Conservation (phyloP, 2,113 vertebrate species). For the Anolis carolinensis region DNA sequence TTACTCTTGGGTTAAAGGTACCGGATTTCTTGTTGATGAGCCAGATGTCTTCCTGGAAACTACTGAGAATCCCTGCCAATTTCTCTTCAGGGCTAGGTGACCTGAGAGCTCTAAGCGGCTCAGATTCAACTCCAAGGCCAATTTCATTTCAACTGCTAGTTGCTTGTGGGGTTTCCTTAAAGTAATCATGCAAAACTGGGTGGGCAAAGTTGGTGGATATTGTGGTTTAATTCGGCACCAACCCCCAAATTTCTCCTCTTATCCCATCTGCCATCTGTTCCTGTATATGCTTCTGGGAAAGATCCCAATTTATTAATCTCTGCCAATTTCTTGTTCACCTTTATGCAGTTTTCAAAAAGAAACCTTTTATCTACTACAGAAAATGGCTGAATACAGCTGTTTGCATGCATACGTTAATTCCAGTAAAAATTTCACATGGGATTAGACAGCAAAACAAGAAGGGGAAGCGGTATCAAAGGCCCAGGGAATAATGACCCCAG, state of each 20-base stretch:
- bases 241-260: background rate
- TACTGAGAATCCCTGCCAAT: background rate
- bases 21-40: background rate
- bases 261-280: background rate
- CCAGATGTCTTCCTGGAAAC: slow-evolving; percentile 15
- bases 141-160: slow-evolving; percentile 6
- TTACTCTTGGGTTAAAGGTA: background rate
- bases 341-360: background rate
- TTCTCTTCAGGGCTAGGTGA: slow-evolving; percentile 3
- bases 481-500: background rate
- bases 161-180: background rate
- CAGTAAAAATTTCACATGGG: background rate
- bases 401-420: background rate
- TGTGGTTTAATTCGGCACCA: too few relatives aligned
- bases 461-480: background rate
- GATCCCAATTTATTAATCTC: background rate
- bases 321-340: background rate
- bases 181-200: background rate
- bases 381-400: background rate
- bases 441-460: background rate
- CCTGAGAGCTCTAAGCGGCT: background rate
- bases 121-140: background rate
- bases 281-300: background rate
- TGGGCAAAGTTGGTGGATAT: background rate
- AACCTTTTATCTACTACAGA: background rate